Evolutionary conservation across 2,113 vertebrate genomes (phyloP).

Genomic region (Pollachius pollachius): DNA sequence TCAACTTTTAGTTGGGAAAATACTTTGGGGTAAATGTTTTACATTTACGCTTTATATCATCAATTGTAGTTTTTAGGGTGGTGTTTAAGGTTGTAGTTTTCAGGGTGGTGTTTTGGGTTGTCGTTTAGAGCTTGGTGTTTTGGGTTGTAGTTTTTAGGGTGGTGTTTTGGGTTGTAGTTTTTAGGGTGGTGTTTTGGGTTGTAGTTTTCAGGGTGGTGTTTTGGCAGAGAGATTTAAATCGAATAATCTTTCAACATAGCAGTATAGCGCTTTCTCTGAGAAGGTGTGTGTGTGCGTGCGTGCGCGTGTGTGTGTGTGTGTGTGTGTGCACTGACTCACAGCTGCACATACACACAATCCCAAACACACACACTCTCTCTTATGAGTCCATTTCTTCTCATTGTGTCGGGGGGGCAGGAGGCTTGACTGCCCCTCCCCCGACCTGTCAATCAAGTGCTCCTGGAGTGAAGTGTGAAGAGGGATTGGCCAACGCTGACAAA

Average conservation of each 20-base stretch:
- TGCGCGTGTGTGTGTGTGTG: slow-evolving; percentile 31
- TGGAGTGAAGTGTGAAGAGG: slow-evolving; percentile 13
- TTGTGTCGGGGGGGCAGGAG: too few relatives aligned
- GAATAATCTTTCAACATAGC: slow-evolving; percentile 32
- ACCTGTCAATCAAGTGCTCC: slow-evolving; percentile 43
- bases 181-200: too few relatives aligned
- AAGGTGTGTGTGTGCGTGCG: slow-evolving; percentile 42
- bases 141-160: too few relatives aligned
- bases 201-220: not conserved
- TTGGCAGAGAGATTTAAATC: slow-evolving; percentile 31
- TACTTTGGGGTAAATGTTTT: too few relatives aligned
- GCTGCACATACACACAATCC: slow-evolving; percentile 13
- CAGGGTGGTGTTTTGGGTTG: too few relatives aligned
- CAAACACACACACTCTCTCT: slow-evolving; percentile 25
- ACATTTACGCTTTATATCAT: too few relatives aligned
- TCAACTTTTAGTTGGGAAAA: too few relatives aligned
- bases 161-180: too few relatives aligned
- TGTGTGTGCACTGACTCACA: slow-evolving; percentile 33
- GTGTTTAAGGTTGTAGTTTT: too few relatives aligned
- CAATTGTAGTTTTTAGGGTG: too few relatives aligned
- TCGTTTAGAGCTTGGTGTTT: too few relatives aligned
- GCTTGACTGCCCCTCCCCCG: slow-evolving; percentile 15
- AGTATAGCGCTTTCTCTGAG: slow-evolving; percentile 20
- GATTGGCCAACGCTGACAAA: slow-evolving; percentile 50
- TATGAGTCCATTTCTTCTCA: not conserved